Base-by-base conservation (phyloP, 2,888 invertebrate genomes). In the Bombylius discolor region DNA sequence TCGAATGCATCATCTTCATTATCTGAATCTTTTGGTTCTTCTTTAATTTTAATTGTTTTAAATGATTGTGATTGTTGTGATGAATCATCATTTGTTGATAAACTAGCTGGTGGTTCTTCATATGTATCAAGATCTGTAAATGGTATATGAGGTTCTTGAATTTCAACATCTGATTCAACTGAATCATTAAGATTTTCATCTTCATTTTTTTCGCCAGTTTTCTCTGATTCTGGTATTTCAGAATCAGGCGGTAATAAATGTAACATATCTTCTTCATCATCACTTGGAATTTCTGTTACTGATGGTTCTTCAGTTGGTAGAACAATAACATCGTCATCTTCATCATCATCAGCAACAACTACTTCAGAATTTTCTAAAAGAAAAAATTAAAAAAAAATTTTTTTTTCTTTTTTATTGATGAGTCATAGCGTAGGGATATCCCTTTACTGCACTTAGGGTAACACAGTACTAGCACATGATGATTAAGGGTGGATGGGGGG, bases 1-100 rank as follows among this genome's bases (percentile, higher is more conserved):
- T 74, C 73, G 53, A 74, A 74, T 12, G 68, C 73, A 64, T 74
- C 73, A 57, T 74, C 74, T 8, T 70, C 69, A 23, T 72, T 70
- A 76, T 84, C 82, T 23, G 79, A 80, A 62, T 85, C 85, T 14
- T 82, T 65, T 0, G 85, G 85, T 67, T 88, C 88, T 67, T 82
- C 80, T 66, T 87, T 87, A 62, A 86, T 79, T 71, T 80, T 82
- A 32, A 86, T 70, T 51, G 69, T 72, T 14, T 70, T 65, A 63
- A 77, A 73, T 14, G 54, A 58, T 5, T 68, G 65, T 31, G 65
- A 57, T 47, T 63, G 64, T 31, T 66, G 64, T 5, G 62, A 57
- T 33, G 65, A 64, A 53, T 66, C 66, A 14, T 59, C 55, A 33
- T 56, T 39, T 48, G 61, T 57, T 5, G 62, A 62, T 33, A 65